These are phyloP conservation scores for Macropodus opercularis DNA, from an alignment of 2,797 vertebrate genomes.

Conservation along the genomic window DNA sequence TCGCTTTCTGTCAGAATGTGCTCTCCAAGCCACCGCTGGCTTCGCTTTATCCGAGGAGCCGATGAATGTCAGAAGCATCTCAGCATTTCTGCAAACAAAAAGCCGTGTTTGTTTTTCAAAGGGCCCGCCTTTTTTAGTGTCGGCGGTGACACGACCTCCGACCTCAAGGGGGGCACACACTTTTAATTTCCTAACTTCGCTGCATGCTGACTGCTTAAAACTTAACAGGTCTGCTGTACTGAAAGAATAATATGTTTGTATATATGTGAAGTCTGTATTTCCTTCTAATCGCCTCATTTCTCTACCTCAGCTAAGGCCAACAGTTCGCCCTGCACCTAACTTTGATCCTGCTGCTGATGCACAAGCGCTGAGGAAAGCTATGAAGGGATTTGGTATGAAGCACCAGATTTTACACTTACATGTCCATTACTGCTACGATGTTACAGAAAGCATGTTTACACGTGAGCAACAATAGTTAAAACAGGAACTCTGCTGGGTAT, in stretches of 20 bases:
- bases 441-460: not conserved
- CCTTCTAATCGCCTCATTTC: constrained; percentile 25
- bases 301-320: constrained; percentile 85
- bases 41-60: constrained; percentile 15
- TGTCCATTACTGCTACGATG: not conserved
- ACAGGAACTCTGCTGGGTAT: no score
- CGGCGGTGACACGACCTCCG: constrained; percentile 37
- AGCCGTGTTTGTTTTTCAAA: constrained; percentile 40
- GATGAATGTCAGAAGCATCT: constrained; percentile 53
- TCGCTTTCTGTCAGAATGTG: constrained; percentile 41
- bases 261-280: constrained; percentile 4
- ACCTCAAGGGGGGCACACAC: constrained; percentile 45
- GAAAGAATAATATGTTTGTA: not conserved
- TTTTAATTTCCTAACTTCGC: constrained; percentile 40
- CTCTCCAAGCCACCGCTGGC: constrained; percentile 18
- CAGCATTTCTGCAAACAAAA: constrained; percentile 62
- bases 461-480: no score
- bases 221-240: constrained; percentile 1
- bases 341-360: constrained; percentile 90
- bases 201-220: constrained; percentile 32
- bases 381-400: constrained; percentile 94
- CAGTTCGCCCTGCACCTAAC: constrained; percentile 70
- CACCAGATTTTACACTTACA: not conserved
- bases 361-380: constrained; percentile 93
- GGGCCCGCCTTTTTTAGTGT: constrained; percentile 46